Percentiles rank a stretch among this genome's conserved stretches.
These are phyloP conservation scores for Thymelicus sylvestris DNA, from an alignment of 2,888 invertebrate species.

Conservation along the genomic window DNA sequence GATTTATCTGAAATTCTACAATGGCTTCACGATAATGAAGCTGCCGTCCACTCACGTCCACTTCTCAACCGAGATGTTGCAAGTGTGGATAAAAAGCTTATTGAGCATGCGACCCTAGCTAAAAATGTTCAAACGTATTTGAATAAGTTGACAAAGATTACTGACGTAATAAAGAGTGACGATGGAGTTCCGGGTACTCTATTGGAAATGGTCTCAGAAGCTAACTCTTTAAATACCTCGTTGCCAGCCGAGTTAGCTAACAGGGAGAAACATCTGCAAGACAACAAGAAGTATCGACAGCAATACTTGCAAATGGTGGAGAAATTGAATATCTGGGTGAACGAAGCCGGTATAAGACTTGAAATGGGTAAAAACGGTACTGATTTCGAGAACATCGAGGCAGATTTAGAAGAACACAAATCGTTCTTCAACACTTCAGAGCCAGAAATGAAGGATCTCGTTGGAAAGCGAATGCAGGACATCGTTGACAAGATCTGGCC, in stretches of 20 bases:
- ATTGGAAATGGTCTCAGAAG: slow-evolving; percentile 93
- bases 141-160: slow-evolving; percentile 88
- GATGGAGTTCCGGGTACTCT: slow-evolving; percentile 92
- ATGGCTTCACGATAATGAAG: slow-evolving; percentile 93
- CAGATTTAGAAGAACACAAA: slow-evolving; percentile 94
- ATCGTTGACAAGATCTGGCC: slow-evolving; percentile 95
- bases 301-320: slow-evolving; percentile 91
- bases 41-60: slow-evolving; percentile 92
- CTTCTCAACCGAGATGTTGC: slow-evolving; percentile 90
- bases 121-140: slow-evolving; percentile 89
- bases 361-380: slow-evolving; percentile 93
- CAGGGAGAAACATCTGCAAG: slow-evolving; percentile 91
- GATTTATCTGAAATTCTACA: slow-evolving; percentile 93
- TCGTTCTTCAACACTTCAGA: slow-evolving; percentile 92
- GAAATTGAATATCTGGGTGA: slow-evolving; percentile 92
- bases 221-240: slow-evolving; percentile 90
- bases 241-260: slow-evolving; percentile 93
- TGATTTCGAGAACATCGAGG: slow-evolving; percentile 93
- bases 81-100: slow-evolving; percentile 92
- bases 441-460: slow-evolving; percentile 90
- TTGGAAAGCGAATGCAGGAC: slow-evolving; percentile 92
- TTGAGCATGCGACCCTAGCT: slow-evolving; percentile 89
- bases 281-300: slow-evolving; percentile 90
- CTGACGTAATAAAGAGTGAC: slow-evolving; percentile 89
- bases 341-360: slow-evolving; percentile 91